These are phyloP conservation scores for Eulemur coronatus DNA, from an alignment of 2,797 vertebrate species.

Conservation along the genomic window DNA sequence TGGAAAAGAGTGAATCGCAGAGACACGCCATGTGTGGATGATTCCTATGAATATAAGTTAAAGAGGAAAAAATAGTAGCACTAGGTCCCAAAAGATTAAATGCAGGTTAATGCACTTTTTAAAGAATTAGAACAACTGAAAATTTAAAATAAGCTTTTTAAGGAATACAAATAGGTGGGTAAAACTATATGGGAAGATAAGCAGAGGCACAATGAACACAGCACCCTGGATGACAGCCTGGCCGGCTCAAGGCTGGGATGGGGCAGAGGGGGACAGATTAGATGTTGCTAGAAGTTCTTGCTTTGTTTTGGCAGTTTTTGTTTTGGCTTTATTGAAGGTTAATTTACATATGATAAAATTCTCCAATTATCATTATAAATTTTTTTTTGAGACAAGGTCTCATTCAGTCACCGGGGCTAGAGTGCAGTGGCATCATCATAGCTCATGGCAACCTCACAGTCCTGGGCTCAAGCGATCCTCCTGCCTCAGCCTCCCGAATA, in stretches of 20 bases:
- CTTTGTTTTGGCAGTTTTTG: neutral
- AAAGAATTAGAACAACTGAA: neutral
- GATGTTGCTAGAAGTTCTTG: neutral
- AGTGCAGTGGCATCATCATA: no score
- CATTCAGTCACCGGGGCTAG: no score
- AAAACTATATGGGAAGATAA: neutral
- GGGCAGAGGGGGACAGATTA: no score
- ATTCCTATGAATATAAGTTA: neutral
- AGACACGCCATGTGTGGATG: no score
- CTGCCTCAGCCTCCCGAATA: no score
- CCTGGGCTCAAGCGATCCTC: no score
- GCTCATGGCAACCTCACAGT: no score
- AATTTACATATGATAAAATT: no score
- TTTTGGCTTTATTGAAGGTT: neutral
- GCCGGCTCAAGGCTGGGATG: no score
- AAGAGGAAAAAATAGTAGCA: neutral
- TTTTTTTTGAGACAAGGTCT: neutral
- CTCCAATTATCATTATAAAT: neutral
- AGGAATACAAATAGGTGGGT: neutral
- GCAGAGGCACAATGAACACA: no score
- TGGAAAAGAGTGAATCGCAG: neutral
- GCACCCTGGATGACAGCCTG: no score
- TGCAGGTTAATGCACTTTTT: neutral
- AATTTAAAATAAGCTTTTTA: neutral
- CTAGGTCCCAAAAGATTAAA: neutral